Evolutionary conservation across 2,113 vertebrate species (phyloP), one percentile per base, ranked within the genome.

Genomic region (Peromyscus polionotus): DNA sequence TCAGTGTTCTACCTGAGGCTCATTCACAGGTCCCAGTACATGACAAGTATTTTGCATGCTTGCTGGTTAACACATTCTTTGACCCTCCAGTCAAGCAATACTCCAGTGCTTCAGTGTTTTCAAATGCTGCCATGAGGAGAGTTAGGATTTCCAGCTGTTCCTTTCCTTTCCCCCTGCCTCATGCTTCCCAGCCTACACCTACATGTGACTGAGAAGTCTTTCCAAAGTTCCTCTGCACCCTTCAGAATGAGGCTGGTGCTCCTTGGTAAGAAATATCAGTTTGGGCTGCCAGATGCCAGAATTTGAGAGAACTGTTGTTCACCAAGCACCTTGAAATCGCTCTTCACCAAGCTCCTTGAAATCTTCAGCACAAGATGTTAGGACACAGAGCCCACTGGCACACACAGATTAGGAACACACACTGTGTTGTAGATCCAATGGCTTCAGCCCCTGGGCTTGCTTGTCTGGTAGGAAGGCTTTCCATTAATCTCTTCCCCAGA

Each of bases 271-370:
- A 39, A 67, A 95, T 88, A 42, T 36, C n/a, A 63, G 72, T 48
- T 86, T 45, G 70, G 79, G 31, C 42, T 89, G 65, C 80, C 75
- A 97, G 84, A 96, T 92, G 90, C 83, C 39, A 81, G 39, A 51
- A 77, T 88, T 88, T 89, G 79, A 85, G 92, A 94, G 95, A 95
- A 95, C 85, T 92, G 59, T 86, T 97, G 81, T 94, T 95, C 77
- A 77, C 51, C 89, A 94, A 96, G 31, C 28, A 48, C 72, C 90
- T 73, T 96, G 93, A 95, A 96, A 97, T 95, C 65, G 89, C 91
- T 19, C 51, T 93, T 96, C 90, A 79, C 48, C 88, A 93, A 95
- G 33, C 26, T 33, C 75, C 95, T 80, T 95, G 92, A 95, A 96
- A 97, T 95, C 63, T 92, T 92, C 13, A 26, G 65, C 42, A 48